Percentiles rank a stretch among this genome's conserved stretches.
Conservation (phyloP, 2,888 invertebrate genomes). For the Thelaira solivaga region DNA sequence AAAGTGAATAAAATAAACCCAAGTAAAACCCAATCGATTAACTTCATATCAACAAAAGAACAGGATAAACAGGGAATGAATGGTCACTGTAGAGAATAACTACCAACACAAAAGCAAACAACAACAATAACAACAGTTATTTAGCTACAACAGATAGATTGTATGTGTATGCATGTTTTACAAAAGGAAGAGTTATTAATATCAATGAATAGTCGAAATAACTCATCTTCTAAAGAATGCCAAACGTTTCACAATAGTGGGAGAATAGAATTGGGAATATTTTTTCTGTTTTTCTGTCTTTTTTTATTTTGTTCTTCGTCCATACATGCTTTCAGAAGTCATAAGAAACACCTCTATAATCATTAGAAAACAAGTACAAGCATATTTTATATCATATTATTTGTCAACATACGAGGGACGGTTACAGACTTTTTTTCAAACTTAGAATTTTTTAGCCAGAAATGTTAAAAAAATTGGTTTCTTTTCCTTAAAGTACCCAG, state of each 20-base stretch:
- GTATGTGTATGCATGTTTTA: not conserved
- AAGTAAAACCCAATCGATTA: constrained; percentile 68
- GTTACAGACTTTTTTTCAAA: no score
- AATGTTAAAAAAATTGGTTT: no score
- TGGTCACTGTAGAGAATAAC: constrained; percentile 40
- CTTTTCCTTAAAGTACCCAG: no score
- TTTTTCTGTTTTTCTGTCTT: no score
- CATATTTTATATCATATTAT: not conserved
- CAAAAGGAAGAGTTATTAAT: constrained; percentile 68
- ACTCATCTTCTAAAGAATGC: constrained; percentile 57
- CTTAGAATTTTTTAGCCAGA: no score
- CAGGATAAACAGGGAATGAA: constrained; percentile 63
- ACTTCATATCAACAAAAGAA: constrained; percentile 67
- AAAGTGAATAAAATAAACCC: not conserved
- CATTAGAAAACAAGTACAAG: constrained; percentile 56
- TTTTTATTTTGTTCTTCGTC: not conserved
- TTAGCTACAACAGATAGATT: constrained; percentile 8
- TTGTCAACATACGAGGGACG: constrained; percentile 10
- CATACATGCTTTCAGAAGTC: not conserved
- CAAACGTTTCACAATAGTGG: constrained; percentile 6
- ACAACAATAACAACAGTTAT: not conserved
- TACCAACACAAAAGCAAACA: not conserved
- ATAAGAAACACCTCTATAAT: constrained; percentile 52
- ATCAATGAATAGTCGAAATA: constrained; percentile 67
- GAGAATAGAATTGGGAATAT: constrained; percentile 12